Conservation (phyloP, 2,888 invertebrate species). For the Lasioglossum morio region DNA sequence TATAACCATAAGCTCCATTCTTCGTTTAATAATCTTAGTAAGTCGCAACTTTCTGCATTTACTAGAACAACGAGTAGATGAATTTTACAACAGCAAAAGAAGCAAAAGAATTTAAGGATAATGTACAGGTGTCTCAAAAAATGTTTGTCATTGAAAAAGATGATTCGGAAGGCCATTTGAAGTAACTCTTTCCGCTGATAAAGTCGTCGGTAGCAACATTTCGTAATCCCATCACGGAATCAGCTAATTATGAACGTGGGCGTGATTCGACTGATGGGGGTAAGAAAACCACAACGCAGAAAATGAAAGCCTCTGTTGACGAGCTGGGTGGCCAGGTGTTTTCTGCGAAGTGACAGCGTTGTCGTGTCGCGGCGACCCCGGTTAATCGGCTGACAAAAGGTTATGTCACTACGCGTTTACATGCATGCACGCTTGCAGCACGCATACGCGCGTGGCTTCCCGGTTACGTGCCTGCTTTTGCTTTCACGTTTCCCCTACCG, state of each 20-base stretch:
- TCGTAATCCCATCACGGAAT: neutral
- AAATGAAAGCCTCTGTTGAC: slow-evolving; percentile 16
- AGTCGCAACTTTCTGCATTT: no score
- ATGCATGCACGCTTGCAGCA: slow-evolving; percentile 29
- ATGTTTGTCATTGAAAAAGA: no score
- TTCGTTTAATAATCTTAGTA: no score
- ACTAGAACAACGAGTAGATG: no score
- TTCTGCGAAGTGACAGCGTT: slow-evolving; percentile 37
- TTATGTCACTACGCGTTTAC: slow-evolving; percentile 55
- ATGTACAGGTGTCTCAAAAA: no score
- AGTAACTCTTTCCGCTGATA: no score
- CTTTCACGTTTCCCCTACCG: slow-evolving; percentile 3
- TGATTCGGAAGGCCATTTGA: no score
- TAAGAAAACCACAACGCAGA: neutral
- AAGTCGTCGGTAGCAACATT: neutral
- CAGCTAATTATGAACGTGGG: slow-evolving; percentile 16
- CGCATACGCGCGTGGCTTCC: slow-evolving; percentile 38
- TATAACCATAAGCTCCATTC: no score
- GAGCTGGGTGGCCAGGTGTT: slow-evolving; percentile 52
- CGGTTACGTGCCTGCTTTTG: slow-evolving; percentile 33
- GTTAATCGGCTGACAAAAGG: slow-evolving; percentile 66
- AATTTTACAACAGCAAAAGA: no score
- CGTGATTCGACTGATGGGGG: neutral
- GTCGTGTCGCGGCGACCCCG: slow-evolving; percentile 29
- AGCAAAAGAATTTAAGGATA: no score